Evolutionary conservation across 2,113 vertebrate species (phyloP).

Genomic region (Formicarius rufipectus): DNA sequence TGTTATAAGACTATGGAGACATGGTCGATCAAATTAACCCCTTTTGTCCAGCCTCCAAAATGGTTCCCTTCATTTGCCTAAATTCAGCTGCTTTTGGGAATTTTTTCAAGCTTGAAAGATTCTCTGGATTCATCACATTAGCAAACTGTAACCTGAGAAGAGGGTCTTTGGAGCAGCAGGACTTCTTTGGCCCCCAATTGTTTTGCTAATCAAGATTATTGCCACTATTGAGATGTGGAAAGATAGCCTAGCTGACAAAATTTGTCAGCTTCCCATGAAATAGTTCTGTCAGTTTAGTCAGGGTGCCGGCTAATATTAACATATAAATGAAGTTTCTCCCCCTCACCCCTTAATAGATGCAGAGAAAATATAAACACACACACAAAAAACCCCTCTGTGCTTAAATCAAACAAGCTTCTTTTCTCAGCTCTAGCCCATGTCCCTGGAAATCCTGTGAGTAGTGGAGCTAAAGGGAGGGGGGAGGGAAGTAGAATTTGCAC

Average conservation of each 20-base stretch:
- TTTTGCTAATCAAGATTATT: constrained; percentile 91
- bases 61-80: constrained; percentile 77
- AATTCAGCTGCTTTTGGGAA: constrained; percentile 75
- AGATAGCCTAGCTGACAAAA: constrained; percentile 83
- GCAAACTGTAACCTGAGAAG: constrained; percentile 80
- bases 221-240: constrained; percentile 84
- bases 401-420: constrained; percentile 78
- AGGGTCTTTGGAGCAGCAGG: constrained; percentile 67
- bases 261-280: constrained; percentile 88
- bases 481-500: constrained; percentile 69
- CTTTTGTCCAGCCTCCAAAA: constrained; percentile 74
- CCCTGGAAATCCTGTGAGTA: constrained; percentile 70
- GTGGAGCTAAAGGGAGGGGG: constrained; percentile 49
- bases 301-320: constrained; percentile 82
- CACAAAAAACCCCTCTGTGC: constrained; percentile 62
- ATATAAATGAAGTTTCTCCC: constrained; percentile 86
- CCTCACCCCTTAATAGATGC: constrained; percentile 72
- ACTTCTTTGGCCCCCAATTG: constrained; percentile 78
- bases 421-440: constrained; percentile 61
- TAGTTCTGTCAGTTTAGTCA: constrained; percentile 84
- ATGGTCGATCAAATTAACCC: constrained; percentile 85
- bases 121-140: constrained; percentile 71
- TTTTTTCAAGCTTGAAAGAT: constrained; percentile 71
- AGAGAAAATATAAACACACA: constrained; percentile 82
- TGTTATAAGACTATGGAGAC: constrained; percentile 78